A percentile compares a stretch with the other conserved stretches of the same genome.
phyloP scores from a whole-genome alignment of 2,888 invertebrate species.

The Megalurothrips usitatus region DNA sequence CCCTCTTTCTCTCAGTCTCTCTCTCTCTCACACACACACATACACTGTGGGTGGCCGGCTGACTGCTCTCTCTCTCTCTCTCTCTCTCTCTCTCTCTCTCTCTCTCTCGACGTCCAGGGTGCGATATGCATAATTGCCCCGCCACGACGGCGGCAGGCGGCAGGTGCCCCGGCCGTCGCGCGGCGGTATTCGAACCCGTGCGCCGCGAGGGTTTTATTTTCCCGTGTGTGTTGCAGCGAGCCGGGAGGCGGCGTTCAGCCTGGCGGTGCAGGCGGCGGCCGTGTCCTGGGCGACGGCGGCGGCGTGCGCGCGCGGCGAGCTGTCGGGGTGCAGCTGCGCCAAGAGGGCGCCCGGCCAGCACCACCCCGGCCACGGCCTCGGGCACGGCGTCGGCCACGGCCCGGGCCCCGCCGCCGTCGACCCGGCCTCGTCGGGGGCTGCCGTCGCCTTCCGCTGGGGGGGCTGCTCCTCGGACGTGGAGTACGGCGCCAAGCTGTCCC shows the following conservation, averaged over 20 bases:
- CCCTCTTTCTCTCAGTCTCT: too few species aligned
- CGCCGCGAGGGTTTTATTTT: neutral
- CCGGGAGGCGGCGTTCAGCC: conserved; percentile 10
- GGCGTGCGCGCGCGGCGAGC: conserved; percentile 15
- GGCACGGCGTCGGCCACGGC: neutral
- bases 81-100: neutral
- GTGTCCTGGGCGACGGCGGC: neutral
- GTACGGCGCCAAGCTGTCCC: conserved; percentile 21
- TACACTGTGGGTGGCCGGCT: neutral
- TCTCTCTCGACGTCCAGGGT: neutral
- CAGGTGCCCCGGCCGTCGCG: neutral
- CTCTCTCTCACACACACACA: too few species aligned
- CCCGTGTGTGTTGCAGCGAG: neutral
- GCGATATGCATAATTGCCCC: conserved; percentile 9
- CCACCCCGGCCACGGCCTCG: neutral
- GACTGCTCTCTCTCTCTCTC: neutral
- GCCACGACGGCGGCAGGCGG: neutral
- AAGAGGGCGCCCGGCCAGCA: neutral
- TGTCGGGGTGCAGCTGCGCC: conserved; percentile 17
- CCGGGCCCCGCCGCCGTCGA: neutral
- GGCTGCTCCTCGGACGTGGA: conserved; percentile 21
- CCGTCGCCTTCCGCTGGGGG: neutral
- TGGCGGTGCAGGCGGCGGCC: conserved; percentile 18
- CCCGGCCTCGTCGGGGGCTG: neutral
- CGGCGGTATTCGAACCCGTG: neutral